These are phyloP conservation scores for Zaprionus obscuricornis DNA, from an alignment of 2,888 invertebrate species.

Conservation along the genomic window DNA sequence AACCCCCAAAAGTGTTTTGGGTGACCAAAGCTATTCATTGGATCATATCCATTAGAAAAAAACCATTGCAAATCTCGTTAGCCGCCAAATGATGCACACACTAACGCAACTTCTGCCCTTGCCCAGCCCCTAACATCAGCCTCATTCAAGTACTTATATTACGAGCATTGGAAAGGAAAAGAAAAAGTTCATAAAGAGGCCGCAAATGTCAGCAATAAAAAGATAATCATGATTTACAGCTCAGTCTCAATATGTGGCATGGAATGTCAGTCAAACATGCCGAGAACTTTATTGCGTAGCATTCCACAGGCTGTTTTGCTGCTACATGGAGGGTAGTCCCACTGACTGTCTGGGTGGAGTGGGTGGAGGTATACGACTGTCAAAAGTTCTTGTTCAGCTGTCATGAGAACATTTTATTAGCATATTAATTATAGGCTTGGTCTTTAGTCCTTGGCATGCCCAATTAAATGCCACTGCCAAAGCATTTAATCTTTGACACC, in stretches of 20 bases:
- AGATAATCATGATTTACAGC: conserved; percentile 69
- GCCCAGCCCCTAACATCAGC: too few species aligned
- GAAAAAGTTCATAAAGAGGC: conserved; percentile 52
- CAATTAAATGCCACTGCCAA: conserved; percentile 41
- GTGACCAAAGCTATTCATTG: conserved; percentile 18
- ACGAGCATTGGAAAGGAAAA: neutral
- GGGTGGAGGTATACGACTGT: conserved; percentile 18
- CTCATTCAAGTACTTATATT: conserved; percentile 1
- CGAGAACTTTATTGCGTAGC: conserved; percentile 51
- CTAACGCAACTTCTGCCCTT: too few species aligned
- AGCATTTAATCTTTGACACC: conserved; percentile 52
- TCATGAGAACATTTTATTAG: conserved; percentile 57
- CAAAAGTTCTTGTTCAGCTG: conserved; percentile 56
- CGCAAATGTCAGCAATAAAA: conserved; percentile 60
- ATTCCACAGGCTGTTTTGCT: conserved; percentile 22
- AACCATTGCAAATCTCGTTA: conserved; percentile 70
- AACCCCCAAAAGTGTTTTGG: conserved; percentile 21
- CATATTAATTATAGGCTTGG: conserved; percentile 54
- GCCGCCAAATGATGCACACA: conserved; percentile 24
- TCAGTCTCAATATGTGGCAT: conserved; percentile 48
- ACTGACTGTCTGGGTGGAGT: neutral
- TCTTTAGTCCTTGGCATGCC: conserved; percentile 37
- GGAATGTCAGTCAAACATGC: conserved; percentile 51
- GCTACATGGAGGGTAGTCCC: neutral
- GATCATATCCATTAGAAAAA: conserved; percentile 52